Base-by-base conservation (phyloP, 2,888 invertebrate species). In the Coleophora deauratella region DNA sequence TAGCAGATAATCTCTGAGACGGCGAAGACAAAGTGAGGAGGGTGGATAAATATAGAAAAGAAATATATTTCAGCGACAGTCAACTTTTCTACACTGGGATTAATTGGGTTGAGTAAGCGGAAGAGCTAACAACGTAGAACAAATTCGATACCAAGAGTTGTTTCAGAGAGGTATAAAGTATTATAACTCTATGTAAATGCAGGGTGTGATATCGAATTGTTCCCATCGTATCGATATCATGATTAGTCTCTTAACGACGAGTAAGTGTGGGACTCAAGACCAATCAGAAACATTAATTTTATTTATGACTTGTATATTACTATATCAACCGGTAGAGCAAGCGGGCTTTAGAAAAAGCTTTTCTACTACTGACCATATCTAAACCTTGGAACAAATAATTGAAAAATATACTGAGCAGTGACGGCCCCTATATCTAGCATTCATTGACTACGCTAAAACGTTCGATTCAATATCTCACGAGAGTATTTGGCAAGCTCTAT, bases 1-100 rank as follows among this genome's bases (percentile, higher is more conserved):
- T 50, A 47, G 45, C 47, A 35, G 41, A 43, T 47, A 46, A 50
- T 47, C 41, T 39, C 40, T 40, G 35, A 38, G 40, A 43, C 43
- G 36, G 33, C 33, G 12, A 15, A 37, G 41, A 41, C 37, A 33
- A 39, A 41, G 34, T 44, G 44, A 44, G 44, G 46, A 44, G 45
- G 50, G 27, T 37, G 34, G 39, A 42, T 42, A 37, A 34, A 37
- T 37, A 37, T 37, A 41, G 27, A 40, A 39, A 27, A 32, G 31
- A 15, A 15, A 35, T 14, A 34, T 9, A 34, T 34, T 34, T 9
- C 14, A 9, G 33, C 14, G 32, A 11, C 33, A 33, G 12, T 33
- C 4, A 11, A 33, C 33, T 33, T 33, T 33, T 33, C 33, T 33
- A 33, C 12, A 11, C 12, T 11, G 11, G 31, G 31, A 31, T 11